phyloP scores from a whole-genome alignment of 2,113 vertebrate species.

The Neolamprologus cancellatus region DNA sequence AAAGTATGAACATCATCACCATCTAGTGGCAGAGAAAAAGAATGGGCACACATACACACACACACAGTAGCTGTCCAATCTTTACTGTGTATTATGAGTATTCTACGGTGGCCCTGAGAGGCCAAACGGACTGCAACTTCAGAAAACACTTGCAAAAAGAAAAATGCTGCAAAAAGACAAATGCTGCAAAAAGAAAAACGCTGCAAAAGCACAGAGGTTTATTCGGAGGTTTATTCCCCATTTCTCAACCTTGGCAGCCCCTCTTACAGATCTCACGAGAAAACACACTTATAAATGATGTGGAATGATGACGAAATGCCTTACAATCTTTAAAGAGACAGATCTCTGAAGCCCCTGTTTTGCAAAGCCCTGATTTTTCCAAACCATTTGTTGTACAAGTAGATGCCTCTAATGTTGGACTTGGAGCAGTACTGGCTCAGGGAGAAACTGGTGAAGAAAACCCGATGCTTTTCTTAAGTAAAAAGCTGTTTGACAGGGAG shows the following conservation, averaged over 20 bases:
- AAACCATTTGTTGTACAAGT: not conserved
- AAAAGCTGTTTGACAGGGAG: not conserved
- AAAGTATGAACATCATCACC: too few relatives aligned
- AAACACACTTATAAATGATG: not conserved
- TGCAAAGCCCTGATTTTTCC: not conserved
- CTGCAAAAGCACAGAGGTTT: too few relatives aligned
- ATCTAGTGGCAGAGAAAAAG: too few relatives aligned
- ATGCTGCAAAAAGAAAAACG: too few relatives aligned
- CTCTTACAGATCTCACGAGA: not conserved
- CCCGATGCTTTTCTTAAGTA: not conserved
- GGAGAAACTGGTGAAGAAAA: too few relatives aligned
- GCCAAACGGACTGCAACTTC: too few relatives aligned
- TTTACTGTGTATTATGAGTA: not conserved
- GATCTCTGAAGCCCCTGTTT: fast-evolving
- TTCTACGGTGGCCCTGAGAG: not conserved
- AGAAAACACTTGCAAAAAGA: too few relatives aligned
- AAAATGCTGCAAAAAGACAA: too few relatives aligned
- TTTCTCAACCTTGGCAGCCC: not conserved
- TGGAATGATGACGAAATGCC: too few relatives aligned
- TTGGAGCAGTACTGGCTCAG: not conserved
- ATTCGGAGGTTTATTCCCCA: not conserved
- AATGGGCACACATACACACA: fast-evolving
- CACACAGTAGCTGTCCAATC: not conserved
- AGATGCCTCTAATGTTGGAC: not conserved
- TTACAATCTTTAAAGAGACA: not conserved